Conservation (phyloP, 2,888 invertebrate species). For the Calephelis perditalis region DNA sequence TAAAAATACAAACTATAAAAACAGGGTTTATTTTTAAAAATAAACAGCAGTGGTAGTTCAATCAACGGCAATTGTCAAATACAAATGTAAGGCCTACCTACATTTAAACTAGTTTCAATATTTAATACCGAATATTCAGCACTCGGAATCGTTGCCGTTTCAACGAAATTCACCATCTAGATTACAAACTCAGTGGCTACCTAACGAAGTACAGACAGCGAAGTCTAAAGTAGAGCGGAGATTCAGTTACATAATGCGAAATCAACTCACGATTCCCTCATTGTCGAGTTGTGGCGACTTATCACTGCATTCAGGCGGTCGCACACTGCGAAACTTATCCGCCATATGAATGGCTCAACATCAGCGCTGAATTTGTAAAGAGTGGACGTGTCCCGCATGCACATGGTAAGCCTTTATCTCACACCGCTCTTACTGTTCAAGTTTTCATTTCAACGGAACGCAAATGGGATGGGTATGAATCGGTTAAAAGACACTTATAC, state of each 20-base stretch:
- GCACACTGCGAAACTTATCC: conserved; percentile 65
- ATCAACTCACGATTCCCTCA: conserved; percentile 54
- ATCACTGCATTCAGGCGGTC: conserved; percentile 59
- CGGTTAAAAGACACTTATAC: too few relatives aligned
- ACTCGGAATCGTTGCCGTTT: not conserved
- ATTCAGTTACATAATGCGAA: conserved; percentile 36
- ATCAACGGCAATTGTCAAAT: too few relatives aligned
- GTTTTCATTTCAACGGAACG: conserved; percentile 41
- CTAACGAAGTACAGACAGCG: conserved; percentile 26
- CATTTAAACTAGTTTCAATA: too few relatives aligned
- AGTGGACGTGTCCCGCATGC: conserved; percentile 70
- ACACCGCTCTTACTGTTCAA: conserved; percentile 47
- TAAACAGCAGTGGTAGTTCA: too few relatives aligned
- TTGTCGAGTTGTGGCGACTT: conserved; percentile 55
- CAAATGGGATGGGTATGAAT: conserved; percentile 16
- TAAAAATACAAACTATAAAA: too few relatives aligned
- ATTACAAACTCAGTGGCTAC: conserved; percentile 24
- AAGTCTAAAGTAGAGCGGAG: conserved; percentile 29
- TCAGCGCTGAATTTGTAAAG: conserved; percentile 72
- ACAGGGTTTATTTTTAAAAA: too few relatives aligned
- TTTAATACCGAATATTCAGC: too few relatives aligned
- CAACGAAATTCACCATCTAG: conserved; percentile 30
- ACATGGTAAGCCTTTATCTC: conserved; percentile 63
- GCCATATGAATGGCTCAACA: conserved; percentile 62
- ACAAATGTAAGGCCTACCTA: too few relatives aligned